These are phyloP conservation scores for Aspidoscelis tigris DNA, from an alignment of 2,113 vertebrate species.

Conservation along the genomic window DNA sequence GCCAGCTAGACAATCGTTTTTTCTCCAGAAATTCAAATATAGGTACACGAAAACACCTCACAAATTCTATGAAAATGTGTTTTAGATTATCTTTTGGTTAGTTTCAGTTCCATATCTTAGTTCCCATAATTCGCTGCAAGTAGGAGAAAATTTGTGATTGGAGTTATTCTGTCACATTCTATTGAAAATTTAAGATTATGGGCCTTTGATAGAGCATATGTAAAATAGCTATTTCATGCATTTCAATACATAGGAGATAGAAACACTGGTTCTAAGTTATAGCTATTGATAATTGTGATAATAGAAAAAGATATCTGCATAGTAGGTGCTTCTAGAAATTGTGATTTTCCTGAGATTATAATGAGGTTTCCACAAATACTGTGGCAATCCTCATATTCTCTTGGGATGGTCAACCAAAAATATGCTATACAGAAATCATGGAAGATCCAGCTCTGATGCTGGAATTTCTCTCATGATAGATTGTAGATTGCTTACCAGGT, in stretches of 20 bases:
- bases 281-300: not conserved
- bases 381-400: too few relatives aligned
- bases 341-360: too few relatives aligned
- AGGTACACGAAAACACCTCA: not conserved
- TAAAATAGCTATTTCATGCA: not conserved
- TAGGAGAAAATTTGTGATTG: constrained; percentile 2
- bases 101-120: not conserved
- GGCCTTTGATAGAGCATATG: not conserved
- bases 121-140: not conserved
- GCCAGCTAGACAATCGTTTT: too few relatives aligned
- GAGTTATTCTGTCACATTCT: not conserved
- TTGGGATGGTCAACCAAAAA: too few relatives aligned
- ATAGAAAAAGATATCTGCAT: not conserved
- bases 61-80: not conserved
- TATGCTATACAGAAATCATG: too few relatives aligned
- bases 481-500: too few relatives aligned
- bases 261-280: not conserved
- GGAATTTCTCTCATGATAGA: too few relatives aligned
- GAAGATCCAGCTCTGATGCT: too few relatives aligned
- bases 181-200: not conserved
- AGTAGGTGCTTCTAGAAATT: too few relatives aligned
- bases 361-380: too few relatives aligned
- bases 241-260: not conserved
- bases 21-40: not conserved
- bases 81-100: not conserved